Evolutionary conservation across 2,113 vertebrate genomes (phyloP).

Genomic region (Catagonus wagneri): DNA sequence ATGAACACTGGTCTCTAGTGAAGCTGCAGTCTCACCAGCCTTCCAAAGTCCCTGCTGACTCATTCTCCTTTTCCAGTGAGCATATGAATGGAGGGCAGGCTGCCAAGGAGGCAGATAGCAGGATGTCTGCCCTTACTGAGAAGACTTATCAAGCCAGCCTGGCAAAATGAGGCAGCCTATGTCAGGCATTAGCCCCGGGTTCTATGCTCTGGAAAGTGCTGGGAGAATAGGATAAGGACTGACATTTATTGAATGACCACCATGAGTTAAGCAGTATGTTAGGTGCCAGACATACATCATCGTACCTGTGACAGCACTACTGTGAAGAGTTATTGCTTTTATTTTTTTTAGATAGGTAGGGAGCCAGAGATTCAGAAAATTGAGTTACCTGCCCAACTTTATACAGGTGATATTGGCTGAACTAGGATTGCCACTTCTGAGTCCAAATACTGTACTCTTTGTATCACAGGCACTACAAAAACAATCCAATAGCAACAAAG

Average conservation of each 20-base stretch:
- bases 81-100: background rate
- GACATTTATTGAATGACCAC: background rate
- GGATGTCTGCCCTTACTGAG: background rate
- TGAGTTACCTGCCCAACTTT: background rate
- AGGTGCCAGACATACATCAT: background rate
- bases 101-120: background rate
- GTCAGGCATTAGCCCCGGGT: background rate
- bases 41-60: background rate
- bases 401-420: background rate
- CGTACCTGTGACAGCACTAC: background rate
- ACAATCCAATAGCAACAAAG: background rate
- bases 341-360: background rate
- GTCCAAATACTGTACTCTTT: background rate
- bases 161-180: background rate
- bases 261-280: background rate
- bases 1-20: background rate
- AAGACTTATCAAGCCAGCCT: background rate
- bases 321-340: background rate
- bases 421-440: background rate
- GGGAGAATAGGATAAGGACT: background rate
- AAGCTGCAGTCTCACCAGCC: background rate
- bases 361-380: constrained; percentile 13
- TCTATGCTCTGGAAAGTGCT: background rate
- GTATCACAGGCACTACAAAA: background rate
- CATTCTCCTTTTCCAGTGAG: background rate